phyloP scores from a whole-genome alignment of 1,140 invertebrate genomes.

The Euglossa dilemma region DNA sequence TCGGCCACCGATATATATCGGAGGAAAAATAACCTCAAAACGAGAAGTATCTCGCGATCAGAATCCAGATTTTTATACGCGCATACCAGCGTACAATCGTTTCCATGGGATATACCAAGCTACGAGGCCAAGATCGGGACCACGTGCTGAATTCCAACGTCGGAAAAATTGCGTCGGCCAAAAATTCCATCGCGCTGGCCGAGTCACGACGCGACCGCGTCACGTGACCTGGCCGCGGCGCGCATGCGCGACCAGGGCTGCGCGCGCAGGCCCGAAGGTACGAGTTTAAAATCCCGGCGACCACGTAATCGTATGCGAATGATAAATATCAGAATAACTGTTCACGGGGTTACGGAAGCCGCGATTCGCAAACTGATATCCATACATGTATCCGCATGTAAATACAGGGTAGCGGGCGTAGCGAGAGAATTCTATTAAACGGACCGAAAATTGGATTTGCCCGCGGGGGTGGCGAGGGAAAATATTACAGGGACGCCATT shows the following conservation, averaged over 20 bases:
- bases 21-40: too few species aligned
- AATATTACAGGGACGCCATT: constrained; percentile 41
- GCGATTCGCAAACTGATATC: constrained; percentile 39
- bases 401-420: neutral
- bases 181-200: neutral
- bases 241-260: neutral
- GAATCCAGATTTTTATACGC: too few species aligned
- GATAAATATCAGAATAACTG: constrained; percentile 40
- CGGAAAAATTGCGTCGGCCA: neutral
- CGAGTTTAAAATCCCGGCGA: neutral
- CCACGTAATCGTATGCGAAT: constrained; percentile 28
- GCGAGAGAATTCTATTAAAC: constrained; percentile 50
- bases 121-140: too few species aligned
- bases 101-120: too few species aligned
- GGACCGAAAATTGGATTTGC: constrained; percentile 45
- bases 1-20: too few species aligned
- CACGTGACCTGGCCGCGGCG: neutral
- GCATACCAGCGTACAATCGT: neutral
- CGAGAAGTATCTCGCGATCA: too few species aligned
- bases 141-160: too few species aligned
- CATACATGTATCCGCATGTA: constrained; percentile 39
- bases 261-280: neutral
- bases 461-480: constrained; percentile 20
- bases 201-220: neutral
- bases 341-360: constrained; percentile 24